Percentiles rank a stretch among this genome's conserved stretches.
phyloP scores from a whole-genome alignment of 2,797 vertebrate species.

The Anniella stebbinsi region DNA sequence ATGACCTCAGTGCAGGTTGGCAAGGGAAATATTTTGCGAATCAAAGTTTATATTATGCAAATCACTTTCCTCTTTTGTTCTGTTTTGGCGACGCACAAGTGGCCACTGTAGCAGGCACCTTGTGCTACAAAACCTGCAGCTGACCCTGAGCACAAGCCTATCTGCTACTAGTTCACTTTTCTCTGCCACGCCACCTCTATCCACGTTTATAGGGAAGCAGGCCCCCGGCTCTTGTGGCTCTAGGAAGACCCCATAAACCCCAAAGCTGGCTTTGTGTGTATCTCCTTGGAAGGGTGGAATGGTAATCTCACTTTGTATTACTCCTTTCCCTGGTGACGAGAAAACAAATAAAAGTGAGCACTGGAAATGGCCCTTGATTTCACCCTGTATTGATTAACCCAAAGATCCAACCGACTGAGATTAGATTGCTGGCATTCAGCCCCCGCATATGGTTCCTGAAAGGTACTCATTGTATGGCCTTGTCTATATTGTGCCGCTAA shows the following conservation, averaged over 20 bases:
- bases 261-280: neutral
- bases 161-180: neutral
- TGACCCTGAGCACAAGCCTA: too few relatives aligned
- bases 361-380: conserved; percentile 13
- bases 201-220: too few relatives aligned
- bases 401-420: neutral
- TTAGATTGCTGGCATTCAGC: neutral
- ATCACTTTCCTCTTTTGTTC: too few relatives aligned
- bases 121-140: too few relatives aligned
- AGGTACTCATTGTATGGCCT: neutral
- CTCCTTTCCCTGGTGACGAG: neutral
- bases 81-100: too few relatives aligned
- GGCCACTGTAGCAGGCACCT: too few relatives aligned
- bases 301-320: neutral
- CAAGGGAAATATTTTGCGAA: too few relatives aligned
- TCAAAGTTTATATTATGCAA: too few relatives aligned
- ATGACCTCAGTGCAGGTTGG: too few relatives aligned
- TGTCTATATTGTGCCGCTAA: neutral
- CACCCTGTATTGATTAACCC: neutral
- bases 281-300: neutral
- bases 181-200: neutral
- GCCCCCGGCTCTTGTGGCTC: neutral
- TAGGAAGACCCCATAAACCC: neutral
- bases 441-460: neutral
- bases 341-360: neutral